Evolutionary conservation across 1,140 invertebrate genomes (phyloP), one percentile per base, ranked within the genome.

Genomic region (Drosophila bifasciata): DNA sequence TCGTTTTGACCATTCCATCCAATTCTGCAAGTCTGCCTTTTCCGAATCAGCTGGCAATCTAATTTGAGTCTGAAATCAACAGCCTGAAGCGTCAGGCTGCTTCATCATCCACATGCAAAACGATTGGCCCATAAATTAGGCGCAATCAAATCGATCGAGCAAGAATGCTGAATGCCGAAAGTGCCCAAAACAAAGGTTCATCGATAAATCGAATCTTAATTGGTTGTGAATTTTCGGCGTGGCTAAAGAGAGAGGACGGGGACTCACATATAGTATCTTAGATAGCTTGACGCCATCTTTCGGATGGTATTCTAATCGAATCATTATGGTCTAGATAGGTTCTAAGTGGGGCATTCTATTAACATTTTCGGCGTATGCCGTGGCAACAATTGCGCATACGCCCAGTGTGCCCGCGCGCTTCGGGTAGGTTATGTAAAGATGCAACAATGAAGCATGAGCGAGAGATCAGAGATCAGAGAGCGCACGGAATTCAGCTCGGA

Each of bases 161-260:
- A 49, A 66, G 40, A 67, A 52, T 52, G 46, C 32, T 7, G 63
- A 17, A 60, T 66, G 63, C 60, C 61, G 13, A 55, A 55, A 39
- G 32, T 66, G 63, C 46, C 46, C 61, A 16, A 40, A 55, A 39
- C 41, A 55, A 41, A 46, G n/a, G 49, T 55, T 55, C 68, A 68
- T 68, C 66, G 66, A 68, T 68, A 68, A 67, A 68, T 46, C 46
- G 49, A 55, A 68, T 68, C 64, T 68, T 67, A 68, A 68, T 67
- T 68, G 64, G 64, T 21, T 49, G 41, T 41, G 64, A 68, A 68
- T 68, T 66, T 55, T 48, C n/a, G 17, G 49, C 36, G 4, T 7
- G 23, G 55, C n/a, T n/a, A n/a, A n/a, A 16, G 5, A 8, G 25
- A 16, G 6, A 17, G 21, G 19, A 3, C 0, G 49, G 0, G 15